Evolutionary conservation across 1,140 invertebrate species (phyloP), one percentile per base, ranked within the genome.

Genomic region (Laupala kohalensis): DNA sequence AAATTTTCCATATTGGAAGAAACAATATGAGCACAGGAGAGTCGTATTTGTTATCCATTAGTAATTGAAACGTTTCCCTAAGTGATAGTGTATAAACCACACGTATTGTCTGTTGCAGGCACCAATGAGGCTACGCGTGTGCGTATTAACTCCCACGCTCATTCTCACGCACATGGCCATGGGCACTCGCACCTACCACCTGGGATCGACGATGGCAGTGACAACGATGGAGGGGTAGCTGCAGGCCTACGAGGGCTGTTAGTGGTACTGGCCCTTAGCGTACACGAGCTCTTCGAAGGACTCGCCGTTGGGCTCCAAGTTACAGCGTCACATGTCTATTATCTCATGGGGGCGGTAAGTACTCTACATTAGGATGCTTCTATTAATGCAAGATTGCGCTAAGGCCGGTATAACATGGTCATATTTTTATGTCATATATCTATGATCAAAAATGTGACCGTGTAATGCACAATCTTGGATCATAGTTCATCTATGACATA

Each of bases 271-370:
- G 94, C 94, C 2, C 82, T 97, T 13, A 94, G 93, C 5, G 88
- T 96, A 69, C 95, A 97, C 78, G 92, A 95, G 75, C 82, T 96
- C 0, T 95, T 97, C 77, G 95, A 97, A 85, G 95, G 95, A 27
- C 84, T 96, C 71, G 91, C 94, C 25, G 90, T 96, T 71, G 94
- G 94, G 12, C 82, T 96, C 25, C 92, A 95, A 79, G 82, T 83
- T 24, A 85, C 86, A 12, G 80, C 87, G 6, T 78, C 81, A 2
- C 84, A 88, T 65, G 90, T 95, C 6, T 93, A 85, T 85, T 89
- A 89, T 77, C 87, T 94, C 84, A 90, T 95, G 72, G 87, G 87
- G 9, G 94, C 93, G 3, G 88, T 96, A 19, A 53, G 37, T 53
- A 4, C 37, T n/a, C n/a, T n/a, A n/a, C n/a, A n/a, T n/a, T n/a